A percentile compares a stretch with the other conserved stretches of the same genome.
phyloP scores from a whole-genome alignment of 1,140 invertebrate species.

The Nilaparvata lugens region DNA sequence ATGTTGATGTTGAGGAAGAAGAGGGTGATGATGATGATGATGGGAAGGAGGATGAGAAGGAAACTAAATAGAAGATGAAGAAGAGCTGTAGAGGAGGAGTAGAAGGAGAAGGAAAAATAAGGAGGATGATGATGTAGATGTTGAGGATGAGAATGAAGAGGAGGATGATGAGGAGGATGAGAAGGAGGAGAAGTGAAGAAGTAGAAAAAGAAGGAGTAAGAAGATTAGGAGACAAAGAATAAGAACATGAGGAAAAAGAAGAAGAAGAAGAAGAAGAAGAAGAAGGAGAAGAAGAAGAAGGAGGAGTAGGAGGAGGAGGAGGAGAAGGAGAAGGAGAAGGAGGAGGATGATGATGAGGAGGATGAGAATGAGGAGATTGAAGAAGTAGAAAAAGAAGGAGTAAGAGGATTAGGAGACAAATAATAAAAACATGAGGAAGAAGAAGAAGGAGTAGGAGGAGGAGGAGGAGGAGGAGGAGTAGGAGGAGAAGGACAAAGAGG shows the following conservation, averaged over 20 bases:
- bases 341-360: conserved; percentile 3
- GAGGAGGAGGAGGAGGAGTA: conserved; percentile 8
- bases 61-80: too few species aligned
- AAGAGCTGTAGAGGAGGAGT: too few species aligned
- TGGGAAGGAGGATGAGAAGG: too few species aligned
- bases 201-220: not conserved
- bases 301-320: conserved; percentile 10
- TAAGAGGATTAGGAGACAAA: too few species aligned
- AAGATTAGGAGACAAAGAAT: conserved; percentile 3
- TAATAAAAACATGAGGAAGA: not conserved
- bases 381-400: not conserved
- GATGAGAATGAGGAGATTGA: not conserved
- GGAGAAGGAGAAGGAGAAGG: conserved; percentile 14
- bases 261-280: conserved; percentile 17
- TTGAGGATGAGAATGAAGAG: too few species aligned
- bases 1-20: too few species aligned
- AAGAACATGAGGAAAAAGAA: conserved; percentile 8
- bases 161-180: not conserved
- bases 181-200: not conserved
- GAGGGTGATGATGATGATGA: too few species aligned
- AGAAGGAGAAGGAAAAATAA: too few species aligned
- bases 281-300: conserved; percentile 9
- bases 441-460: not conserved
- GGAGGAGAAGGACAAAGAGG: not conserved
- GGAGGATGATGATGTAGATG: too few species aligned